Evolutionary conservation across 2,113 vertebrate genomes (phyloP).

Genomic region (Carassius gibelio): DNA sequence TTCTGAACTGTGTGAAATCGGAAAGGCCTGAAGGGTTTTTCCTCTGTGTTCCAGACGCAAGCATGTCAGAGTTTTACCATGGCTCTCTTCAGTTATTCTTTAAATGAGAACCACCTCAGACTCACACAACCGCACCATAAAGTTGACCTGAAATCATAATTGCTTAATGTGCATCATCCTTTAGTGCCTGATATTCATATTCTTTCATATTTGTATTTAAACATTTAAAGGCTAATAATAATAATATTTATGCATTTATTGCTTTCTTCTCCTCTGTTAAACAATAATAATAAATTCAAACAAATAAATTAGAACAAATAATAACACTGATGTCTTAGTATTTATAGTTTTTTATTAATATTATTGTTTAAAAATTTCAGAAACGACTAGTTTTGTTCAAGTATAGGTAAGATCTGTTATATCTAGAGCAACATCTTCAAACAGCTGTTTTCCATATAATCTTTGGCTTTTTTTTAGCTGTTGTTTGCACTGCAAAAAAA

Average conservation of each 20-base stretch:
- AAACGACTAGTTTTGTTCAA: not conserved
- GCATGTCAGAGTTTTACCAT: not conserved
- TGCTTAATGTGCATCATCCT: not conserved
- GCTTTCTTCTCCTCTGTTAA: not conserved
- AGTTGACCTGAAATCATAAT: not conserved
- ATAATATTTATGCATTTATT: not conserved
- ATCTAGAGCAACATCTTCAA: not conserved
- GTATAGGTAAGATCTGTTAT: not conserved
- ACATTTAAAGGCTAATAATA: not conserved
- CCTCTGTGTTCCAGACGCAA: not conserved
- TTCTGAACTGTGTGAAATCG: slow-evolving; percentile 22
- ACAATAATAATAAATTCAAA: not conserved
- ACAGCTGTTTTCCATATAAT: not conserved
- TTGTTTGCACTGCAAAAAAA: no score
- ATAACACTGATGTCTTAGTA: no score
- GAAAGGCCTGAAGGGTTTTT: slow-evolving; percentile 14
- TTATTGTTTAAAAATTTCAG: no score
- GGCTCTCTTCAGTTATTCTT: not conserved
- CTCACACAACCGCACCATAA: not conserved
- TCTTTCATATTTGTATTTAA: not conserved
- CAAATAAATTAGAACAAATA: no score
- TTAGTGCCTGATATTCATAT: not conserved
- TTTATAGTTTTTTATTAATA: no score
- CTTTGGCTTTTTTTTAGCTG: not conserved
- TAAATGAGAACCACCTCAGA: slow-evolving; percentile 14